Conservation (phyloP, 2,888 invertebrate species). For the Tenthredo notha region DNA sequence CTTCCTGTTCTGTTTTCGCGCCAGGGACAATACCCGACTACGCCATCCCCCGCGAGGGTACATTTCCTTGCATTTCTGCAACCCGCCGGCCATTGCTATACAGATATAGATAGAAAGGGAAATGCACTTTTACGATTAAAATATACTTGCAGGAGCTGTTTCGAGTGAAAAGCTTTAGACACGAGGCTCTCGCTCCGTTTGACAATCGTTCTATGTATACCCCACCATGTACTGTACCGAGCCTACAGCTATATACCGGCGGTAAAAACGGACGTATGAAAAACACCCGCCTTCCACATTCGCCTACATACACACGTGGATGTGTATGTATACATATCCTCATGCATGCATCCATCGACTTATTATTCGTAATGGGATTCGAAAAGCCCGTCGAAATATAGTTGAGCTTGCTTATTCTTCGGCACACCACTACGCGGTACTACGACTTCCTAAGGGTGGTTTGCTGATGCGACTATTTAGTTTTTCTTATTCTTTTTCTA, state of each 20-base stretch:
- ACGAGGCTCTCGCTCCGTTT: conserved; percentile 8
- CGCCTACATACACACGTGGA: not conserved
- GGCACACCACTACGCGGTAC: not conserved
- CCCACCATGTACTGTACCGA: not conserved
- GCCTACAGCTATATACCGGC: not conserved
- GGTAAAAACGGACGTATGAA: conserved; percentile 1
- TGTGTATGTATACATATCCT: too few relatives aligned
- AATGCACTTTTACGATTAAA: conserved; percentile 74
- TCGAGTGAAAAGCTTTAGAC: conserved; percentile 24
- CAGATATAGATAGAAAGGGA: conserved; percentile 64
- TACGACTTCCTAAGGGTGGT: conserved; percentile 35
- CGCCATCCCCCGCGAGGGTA: not conserved
- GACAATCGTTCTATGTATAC: conserved; percentile 16
- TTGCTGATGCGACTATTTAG: conserved; percentile 1
- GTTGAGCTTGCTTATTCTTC: conserved; percentile 1
- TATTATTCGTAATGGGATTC: conserved; percentile 39
- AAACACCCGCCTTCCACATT: not conserved
- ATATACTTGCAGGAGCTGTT: conserved; percentile 58
- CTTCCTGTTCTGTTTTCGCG: conserved; percentile 59
- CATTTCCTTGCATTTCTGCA: conserved; percentile 37
- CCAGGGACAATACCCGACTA: conserved; percentile 1
- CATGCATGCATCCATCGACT: conserved; percentile 11
- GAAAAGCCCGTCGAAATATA: conserved; percentile 33
- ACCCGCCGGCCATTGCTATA: conserved; percentile 42
- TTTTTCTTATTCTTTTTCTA: not conserved